Base-by-base conservation (phyloP, 2,113 vertebrate species). In the Chaetops frenatus region DNA sequence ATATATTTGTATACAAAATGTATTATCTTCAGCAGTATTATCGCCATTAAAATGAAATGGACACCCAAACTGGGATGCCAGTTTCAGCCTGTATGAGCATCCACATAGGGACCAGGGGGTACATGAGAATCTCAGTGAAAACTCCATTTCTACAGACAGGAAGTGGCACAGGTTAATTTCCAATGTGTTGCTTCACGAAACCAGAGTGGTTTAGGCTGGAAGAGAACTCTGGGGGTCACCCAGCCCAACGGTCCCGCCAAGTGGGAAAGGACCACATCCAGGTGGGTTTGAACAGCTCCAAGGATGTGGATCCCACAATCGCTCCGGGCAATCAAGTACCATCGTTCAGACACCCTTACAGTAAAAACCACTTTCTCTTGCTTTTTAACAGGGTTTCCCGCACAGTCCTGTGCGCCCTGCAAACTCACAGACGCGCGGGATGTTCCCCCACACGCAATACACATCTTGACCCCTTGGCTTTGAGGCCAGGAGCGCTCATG, bases 71-170 rank as follows among this genome's bases (percentile, higher is more conserved):
- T 6, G 29, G 10, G 12, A 18, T 15, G 17, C 16, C 58, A 28
- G 1, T n/a, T n/a, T 24, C 45, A 28, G 12, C 23, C 29, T 8
- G 15, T 2, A 21, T 1, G 19, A 28, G 5, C 23, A 47, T 1
- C 27, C 2, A 36, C 40, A 24, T 0, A 4, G 16, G 19, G 51
- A 62, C 13, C 10, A 3, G 1, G 5, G 24, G 12, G 25, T 11
- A 38, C 10, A 7, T 0, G 21, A n/a, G 71, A 45, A 67, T 22
- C 27, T 25, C 27, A 2, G 14, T 35, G 38, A 45, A 86, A 64
- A 83, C 6, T 33, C 15, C 0, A 5, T 56, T 51, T 51, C 16
- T 25, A 12, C 21, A 29, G 67, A 2, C 54, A 47, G 28, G n/a
- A 51, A 60, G 13, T 0, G 3, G 2, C 31, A 45, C 17, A 8